A percentile compares a stretch with the other conserved stretches of the same genome.
Evolutionary conservation across 2,113 vertebrate genomes (phyloP).

Genomic region (Dolichallabes microphthalmus): DNA sequence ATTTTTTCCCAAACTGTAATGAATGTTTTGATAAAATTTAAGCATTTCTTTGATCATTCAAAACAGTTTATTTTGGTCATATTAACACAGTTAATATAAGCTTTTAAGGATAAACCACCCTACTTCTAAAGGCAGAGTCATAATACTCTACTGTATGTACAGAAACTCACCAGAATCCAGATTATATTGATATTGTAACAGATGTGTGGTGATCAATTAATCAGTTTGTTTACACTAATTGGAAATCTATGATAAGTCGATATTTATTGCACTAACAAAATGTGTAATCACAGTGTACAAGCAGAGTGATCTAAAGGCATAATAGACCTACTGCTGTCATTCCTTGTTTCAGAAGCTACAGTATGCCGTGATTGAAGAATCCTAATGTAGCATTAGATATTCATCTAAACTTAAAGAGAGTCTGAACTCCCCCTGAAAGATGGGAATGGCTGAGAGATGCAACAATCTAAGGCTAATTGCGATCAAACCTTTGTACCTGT

Average conservation of each 20-base stretch:
- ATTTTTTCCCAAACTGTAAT: background rate
- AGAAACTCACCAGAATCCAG: background rate
- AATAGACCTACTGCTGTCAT: background rate
- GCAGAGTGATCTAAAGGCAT: background rate
- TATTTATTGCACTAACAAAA: background rate
- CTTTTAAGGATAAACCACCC: background rate
- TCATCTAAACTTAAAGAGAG: constrained; percentile 48
- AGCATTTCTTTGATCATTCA: background rate
- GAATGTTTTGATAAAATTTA: background rate
- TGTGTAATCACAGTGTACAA: background rate
- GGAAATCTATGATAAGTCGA: background rate
- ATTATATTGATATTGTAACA: background rate
- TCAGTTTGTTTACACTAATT: background rate
- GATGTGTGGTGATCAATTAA: background rate
- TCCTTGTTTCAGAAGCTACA: background rate
- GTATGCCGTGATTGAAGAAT: constrained; percentile 4
- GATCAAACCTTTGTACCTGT: constrained; percentile 53
- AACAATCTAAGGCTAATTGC: constrained; percentile 55
- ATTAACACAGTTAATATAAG: too few species aligned
- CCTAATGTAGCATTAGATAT: constrained; percentile 56
- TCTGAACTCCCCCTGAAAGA: constrained; percentile 64
- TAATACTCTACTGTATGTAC: background rate
- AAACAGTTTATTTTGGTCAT: background rate
- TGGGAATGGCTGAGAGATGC: constrained; percentile 34
- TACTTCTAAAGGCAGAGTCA: background rate